These are phyloP conservation scores for Platycheirus rosarum DNA, from an alignment of 2,888 invertebrate genomes.

Conservation along the genomic window DNA sequence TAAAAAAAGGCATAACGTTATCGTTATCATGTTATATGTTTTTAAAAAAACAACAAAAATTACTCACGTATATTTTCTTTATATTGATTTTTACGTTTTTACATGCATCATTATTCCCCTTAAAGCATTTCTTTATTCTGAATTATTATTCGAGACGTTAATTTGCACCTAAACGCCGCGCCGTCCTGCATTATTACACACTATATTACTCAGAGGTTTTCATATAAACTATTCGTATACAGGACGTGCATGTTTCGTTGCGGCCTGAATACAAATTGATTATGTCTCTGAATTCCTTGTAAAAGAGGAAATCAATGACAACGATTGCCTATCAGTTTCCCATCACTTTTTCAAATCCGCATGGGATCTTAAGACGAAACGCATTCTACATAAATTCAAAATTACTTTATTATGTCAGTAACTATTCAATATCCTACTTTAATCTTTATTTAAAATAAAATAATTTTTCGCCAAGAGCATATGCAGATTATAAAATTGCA, in stretches of 20 bases:
- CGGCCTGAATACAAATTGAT: conserved; percentile 61
- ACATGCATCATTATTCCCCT: conserved; percentile 35
- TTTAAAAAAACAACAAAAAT: neutral
- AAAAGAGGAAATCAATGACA: conserved; percentile 75
- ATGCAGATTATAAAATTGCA: conserved; percentile 22
- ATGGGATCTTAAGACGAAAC: conserved; percentile 17
- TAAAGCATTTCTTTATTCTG: conserved; percentile 31
- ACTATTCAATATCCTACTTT: conserved; percentile 38
- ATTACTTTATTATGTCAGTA: conserved; percentile 47
- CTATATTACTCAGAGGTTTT: conserved; percentile 66
- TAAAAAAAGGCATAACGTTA: too few species aligned
- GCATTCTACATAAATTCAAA: conserved; percentile 34
- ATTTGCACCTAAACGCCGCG: conserved; percentile 62
- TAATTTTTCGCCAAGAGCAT: too few species aligned
- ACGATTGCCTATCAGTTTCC: conserved; percentile 73
- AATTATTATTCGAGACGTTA: conserved; percentile 64
- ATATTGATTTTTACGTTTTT: conserved; percentile 12
- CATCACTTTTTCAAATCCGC: conserved; percentile 17
- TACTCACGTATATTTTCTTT: conserved; percentile 32
- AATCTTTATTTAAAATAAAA: too few species aligned
- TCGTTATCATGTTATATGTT: too few species aligned
- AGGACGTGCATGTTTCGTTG: conserved; percentile 49
- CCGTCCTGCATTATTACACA: conserved; percentile 60
- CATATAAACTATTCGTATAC: conserved; percentile 60
- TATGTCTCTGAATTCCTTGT: conserved; percentile 39